These are phyloP conservation scores for Aurelia sp. DNA, from an alignment of 30 jellyfish, hydroid and myxozoan genomes.

Conservation along the genomic window DNA sequence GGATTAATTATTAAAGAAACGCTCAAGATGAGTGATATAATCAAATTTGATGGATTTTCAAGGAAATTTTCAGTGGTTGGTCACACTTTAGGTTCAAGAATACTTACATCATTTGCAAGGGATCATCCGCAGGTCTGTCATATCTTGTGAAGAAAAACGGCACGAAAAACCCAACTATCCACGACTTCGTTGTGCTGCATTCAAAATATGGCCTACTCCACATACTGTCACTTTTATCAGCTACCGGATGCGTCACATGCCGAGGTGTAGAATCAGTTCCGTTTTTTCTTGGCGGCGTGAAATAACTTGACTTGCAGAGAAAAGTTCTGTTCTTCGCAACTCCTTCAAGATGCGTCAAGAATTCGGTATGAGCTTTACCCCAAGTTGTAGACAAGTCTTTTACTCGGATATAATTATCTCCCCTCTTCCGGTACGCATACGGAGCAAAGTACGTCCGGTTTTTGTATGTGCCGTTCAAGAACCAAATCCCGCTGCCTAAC, in stretches of 20 bases:
- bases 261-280: slow-evolving; percentile 23
- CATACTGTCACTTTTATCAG: slow-evolving; percentile 62
- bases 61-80: no score
- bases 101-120: slow-evolving; percentile 61
- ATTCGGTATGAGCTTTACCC: slow-evolving; percentile 70
- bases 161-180: slow-evolving; percentile 65
- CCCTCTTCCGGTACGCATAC: slow-evolving; percentile 61
- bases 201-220: slow-evolving; percentile 84
- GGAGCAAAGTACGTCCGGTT: slow-evolving; percentile 67
- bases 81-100: no score
- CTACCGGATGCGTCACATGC: slow-evolving; percentile 63
- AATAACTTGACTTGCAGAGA: slow-evolving; percentile 53
- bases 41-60: no score
- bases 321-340: slow-evolving; percentile 56
- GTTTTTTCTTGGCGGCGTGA: slow-evolving; percentile 59
- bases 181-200: slow-evolving; percentile 60
- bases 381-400: slow-evolving; percentile 66
- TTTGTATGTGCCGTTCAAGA: slow-evolving; percentile 43
- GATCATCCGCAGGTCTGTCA: slow-evolving; percentile 48
- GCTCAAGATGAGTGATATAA: no score
- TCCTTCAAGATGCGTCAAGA: slow-evolving; percentile 37
- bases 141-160: slow-evolving; percentile 66
- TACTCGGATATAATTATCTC: slow-evolving; percentile 29
- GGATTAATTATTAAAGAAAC: no score
- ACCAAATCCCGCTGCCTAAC: slow-evolving; percentile 67